phyloP scores from a whole-genome alignment of 2,888 invertebrate genomes.

The Perizoma affinitatum region DNA sequence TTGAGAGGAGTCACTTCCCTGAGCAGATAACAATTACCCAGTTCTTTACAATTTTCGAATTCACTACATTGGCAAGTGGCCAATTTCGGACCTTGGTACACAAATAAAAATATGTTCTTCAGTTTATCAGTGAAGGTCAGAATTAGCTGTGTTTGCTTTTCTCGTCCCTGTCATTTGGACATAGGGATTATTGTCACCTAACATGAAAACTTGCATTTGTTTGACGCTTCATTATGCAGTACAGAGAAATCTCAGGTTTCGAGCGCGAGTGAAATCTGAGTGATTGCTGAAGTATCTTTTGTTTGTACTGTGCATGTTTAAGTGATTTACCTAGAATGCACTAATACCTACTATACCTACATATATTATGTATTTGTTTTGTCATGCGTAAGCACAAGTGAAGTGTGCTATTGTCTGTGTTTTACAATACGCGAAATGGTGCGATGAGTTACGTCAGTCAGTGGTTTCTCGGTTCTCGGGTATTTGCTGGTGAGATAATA shows the following conservation, averaged over 20 bases:
- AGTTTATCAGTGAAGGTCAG: slow-evolving; percentile 32
- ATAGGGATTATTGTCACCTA: not conserved
- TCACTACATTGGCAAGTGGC: slow-evolving; percentile 54
- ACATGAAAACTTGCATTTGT: slow-evolving; percentile 1
- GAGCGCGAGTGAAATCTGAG: slow-evolving; percentile 22
- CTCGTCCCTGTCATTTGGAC: not conserved
- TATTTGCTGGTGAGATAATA: not conserved
- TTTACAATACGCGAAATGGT: slow-evolving; percentile 30
- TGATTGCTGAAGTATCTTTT: slow-evolving; percentile 9
- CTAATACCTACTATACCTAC: not conserved
- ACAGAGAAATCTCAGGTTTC: slow-evolving; percentile 45
- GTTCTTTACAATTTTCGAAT: slow-evolving; percentile 38
- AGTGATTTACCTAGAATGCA: not conserved
- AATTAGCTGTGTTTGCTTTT: not conserved
- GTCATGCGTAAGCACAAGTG: slow-evolving; percentile 36
- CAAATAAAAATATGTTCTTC: slow-evolving; percentile 65
- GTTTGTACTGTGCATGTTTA: slow-evolving; percentile 12
- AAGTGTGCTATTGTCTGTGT: slow-evolving; percentile 47
- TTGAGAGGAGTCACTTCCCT: slow-evolving; percentile 37
- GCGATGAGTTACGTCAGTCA: slow-evolving; percentile 26
- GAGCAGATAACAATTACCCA: slow-evolving; percentile 43
- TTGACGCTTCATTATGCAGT: slow-evolving; percentile 36
- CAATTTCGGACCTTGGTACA: slow-evolving; percentile 64
- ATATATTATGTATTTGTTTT: slow-evolving; percentile 14
- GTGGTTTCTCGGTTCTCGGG: slow-evolving; percentile 22